Evolutionary conservation across 1,140 invertebrate species (phyloP).

Genomic region (Tenebrio molitor): DNA sequence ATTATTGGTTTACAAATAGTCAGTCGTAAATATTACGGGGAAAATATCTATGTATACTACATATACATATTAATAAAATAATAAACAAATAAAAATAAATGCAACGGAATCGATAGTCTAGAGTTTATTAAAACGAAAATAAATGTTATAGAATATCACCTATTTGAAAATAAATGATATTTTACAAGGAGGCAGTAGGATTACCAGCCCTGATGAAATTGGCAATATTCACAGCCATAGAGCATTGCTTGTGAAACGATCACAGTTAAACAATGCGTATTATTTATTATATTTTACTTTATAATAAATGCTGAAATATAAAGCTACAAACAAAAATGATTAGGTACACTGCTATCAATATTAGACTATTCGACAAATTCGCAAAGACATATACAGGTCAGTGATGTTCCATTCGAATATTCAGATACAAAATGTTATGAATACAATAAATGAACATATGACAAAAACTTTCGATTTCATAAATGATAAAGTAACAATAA

Average conservation of each 20-base stretch:
- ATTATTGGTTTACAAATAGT: too few species aligned
- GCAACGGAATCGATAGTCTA: conserved; percentile 29
- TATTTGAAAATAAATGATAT: conserved; percentile 49
- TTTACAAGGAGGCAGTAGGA: conserved; percentile 51
- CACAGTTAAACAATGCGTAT: conserved; percentile 44
- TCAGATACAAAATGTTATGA: too few species aligned
- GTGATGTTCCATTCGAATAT: conserved; percentile 11
- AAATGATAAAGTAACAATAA: too few species aligned
- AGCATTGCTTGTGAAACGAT: conserved; percentile 57
- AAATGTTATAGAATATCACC: conserved; percentile 49
- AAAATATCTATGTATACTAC: too few species aligned
- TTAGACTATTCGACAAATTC: conserved; percentile 30
- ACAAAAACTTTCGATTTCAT: too few species aligned
- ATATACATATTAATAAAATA: too few species aligned
- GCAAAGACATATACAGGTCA: conserved; percentile 43
- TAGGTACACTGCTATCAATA: conserved; percentile 39
- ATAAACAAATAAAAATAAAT: background rate
- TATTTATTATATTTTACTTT: conserved; percentile 26
- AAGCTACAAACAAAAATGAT: conserved; percentile 34
- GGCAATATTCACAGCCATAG: conserved; percentile 58
- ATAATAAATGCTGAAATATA: conserved; percentile 42
- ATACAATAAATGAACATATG: background rate
- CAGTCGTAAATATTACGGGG: too few species aligned
- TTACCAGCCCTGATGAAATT: conserved; percentile 55
- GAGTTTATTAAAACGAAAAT: conserved; percentile 53